These are phyloP conservation scores for Hirudinaria manillensis DNA, from an alignment of 2,888 invertebrate genomes.

Conservation along the genomic window DNA sequence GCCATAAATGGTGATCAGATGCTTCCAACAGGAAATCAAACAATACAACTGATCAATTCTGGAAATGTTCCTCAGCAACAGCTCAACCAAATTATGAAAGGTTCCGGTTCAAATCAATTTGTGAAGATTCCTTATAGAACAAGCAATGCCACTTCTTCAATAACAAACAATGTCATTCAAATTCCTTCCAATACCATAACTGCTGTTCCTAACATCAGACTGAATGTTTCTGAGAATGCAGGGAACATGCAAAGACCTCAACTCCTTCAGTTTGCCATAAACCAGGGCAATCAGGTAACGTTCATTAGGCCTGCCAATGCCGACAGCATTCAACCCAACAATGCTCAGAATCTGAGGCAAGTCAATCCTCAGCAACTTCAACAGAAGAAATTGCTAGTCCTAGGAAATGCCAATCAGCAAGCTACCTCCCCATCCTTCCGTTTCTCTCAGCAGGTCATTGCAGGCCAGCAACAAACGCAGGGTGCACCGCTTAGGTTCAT, in stretches of 20 bases:
- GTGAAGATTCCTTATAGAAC: conserved; percentile 5
- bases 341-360: neutral
- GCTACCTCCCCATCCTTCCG: neutral
- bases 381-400: conserved; percentile 2
- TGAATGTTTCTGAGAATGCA: neutral
- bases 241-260: conserved; percentile 9
- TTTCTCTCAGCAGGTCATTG: conserved; percentile 22
- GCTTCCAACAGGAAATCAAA: conserved; percentile 17
- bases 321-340: neutral
- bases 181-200: neutral
- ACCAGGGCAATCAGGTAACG: neutral
- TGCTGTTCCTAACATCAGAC: neutral
- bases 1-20: conserved; percentile 11
- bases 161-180: neutral
- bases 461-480: neutral
- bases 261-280: conserved; percentile 12
- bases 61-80: conserved; percentile 24
- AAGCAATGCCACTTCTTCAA: neutral
- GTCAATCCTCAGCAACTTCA: conserved; percentile 2
- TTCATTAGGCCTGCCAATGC: conserved; percentile 14
- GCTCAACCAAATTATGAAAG: conserved; percentile 19
- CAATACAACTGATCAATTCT: conserved; percentile 19
- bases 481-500: conserved; percentile 3
- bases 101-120: conserved; percentile 22
- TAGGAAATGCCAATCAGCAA: neutral